Evolutionary conservation across 2,797 vertebrate species (phyloP).

Genomic region (Poecilia picta): DNA sequence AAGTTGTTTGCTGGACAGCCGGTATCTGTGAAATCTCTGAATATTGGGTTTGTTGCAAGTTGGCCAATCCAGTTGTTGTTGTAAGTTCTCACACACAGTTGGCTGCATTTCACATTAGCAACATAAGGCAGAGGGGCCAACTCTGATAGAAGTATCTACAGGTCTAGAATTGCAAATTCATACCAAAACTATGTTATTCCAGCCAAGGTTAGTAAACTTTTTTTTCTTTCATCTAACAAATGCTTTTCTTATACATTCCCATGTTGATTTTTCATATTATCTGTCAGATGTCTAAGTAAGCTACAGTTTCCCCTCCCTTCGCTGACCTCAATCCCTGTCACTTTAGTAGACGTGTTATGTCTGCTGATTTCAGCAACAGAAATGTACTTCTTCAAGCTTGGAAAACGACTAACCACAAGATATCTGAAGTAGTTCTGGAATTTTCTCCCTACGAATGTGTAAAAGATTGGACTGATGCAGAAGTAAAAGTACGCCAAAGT

Average conservation of each 20-base stretch:
- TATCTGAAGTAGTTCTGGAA: constrained; percentile 77
- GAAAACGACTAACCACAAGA: constrained; percentile 61
- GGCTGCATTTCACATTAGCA: neutral
- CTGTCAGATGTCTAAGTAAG: neutral
- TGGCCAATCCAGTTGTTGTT: too few relatives aligned
- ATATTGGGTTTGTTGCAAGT: too few relatives aligned
- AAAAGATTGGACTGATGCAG: constrained; percentile 82
- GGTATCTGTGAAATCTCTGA: too few relatives aligned
- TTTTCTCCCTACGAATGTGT: constrained; percentile 84
- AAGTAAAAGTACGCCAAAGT: constrained; percentile 80
- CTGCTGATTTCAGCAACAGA: constrained; percentile 33
- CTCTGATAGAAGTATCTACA: neutral
- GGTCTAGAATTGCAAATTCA: neutral
- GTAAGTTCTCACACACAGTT: too few relatives aligned
- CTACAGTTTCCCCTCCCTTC: neutral
- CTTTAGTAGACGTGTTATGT: constrained; percentile 46
- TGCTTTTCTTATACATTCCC: neutral
- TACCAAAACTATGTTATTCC: neutral
- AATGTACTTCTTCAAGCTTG: constrained; percentile 49
- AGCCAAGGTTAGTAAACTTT: neutral
- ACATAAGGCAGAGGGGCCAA: neutral
- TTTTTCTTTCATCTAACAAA: neutral
- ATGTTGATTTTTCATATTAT: neutral
- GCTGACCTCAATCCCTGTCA: constrained; percentile 13
- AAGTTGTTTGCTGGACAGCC: too few relatives aligned